Conservation (phyloP, 2,888 invertebrate species). For the Ephialtes manifestator region DNA sequence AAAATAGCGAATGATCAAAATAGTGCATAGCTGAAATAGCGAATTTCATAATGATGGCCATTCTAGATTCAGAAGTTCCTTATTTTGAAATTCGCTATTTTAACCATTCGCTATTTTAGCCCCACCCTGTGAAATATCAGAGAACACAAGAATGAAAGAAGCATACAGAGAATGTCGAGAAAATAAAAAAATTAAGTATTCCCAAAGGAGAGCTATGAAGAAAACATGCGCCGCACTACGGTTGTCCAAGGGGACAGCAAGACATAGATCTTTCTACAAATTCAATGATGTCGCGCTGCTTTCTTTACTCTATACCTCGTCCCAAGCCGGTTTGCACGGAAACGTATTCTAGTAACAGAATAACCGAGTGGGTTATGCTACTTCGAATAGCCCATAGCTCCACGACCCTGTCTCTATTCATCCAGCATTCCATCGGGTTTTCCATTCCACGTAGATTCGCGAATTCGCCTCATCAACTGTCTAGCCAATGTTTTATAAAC, state of each 20-base stretch:
- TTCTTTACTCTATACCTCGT: not conserved
- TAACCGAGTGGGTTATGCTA: not conserved
- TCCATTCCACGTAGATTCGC: conserved; percentile 24
- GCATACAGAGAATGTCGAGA: not conserved
- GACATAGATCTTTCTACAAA: conserved; percentile 9
- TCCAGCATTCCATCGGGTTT: conserved; percentile 20
- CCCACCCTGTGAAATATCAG: no score
- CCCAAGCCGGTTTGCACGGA: not conserved
- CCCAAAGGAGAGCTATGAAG: not conserved
- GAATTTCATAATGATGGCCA: no score
- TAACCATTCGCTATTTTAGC: no score
- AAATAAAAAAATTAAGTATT: not conserved
- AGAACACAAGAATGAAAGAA: not conserved
- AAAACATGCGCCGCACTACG: not conserved
- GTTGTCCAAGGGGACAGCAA: not conserved
- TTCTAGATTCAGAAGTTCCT: no score
- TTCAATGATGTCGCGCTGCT: conserved; percentile 15
- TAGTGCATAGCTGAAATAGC: no score
- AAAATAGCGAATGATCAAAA: no score
- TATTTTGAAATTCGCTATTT: no score
- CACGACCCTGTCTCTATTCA: not conserved
- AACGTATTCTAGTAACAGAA: conserved; percentile 18
- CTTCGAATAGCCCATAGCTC: conserved; percentile 10
- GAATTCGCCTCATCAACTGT: conserved; percentile 44
- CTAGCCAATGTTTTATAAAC: conserved; percentile 49